phyloP scores from a whole-genome alignment of 2,797 vertebrate genomes.

The Spheniscus humboldti region DNA sequence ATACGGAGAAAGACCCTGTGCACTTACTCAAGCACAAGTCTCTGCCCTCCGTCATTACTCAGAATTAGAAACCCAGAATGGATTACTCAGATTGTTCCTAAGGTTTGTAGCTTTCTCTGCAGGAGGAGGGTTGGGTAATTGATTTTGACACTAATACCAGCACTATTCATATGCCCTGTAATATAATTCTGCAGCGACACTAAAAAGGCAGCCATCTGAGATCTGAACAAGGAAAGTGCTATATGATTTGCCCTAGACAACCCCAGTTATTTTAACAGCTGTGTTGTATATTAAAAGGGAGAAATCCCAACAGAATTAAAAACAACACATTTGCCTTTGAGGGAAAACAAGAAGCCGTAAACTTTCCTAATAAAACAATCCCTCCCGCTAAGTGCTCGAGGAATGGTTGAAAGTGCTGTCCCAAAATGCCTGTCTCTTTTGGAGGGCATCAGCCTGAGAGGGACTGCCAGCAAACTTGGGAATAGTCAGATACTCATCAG shows the following conservation, averaged over 20 bases:
- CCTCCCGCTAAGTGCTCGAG: neutral
- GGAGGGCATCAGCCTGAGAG: neutral
- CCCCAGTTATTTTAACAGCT: slow-evolving; percentile 73
- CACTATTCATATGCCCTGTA: slow-evolving; percentile 56
- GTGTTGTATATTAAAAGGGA: slow-evolving; percentile 60
- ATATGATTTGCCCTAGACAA: slow-evolving; percentile 62
- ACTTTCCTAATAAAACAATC: slow-evolving; percentile 45
- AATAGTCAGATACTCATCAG: neutral
- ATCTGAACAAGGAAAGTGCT: slow-evolving; percentile 65
- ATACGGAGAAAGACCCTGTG: slow-evolving; percentile 37
- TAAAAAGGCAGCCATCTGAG: slow-evolving; percentile 49
- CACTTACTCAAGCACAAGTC: slow-evolving; percentile 55
- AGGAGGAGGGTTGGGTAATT: slow-evolving; percentile 55
- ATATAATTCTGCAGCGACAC: slow-evolving; percentile 57
- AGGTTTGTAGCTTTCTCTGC: slow-evolving; percentile 54
- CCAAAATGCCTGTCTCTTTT: neutral
- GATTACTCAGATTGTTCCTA: slow-evolving; percentile 59
- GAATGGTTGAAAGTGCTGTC: slow-evolving; percentile 45
- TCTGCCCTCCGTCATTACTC: slow-evolving; percentile 65
- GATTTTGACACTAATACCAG: slow-evolving; percentile 67
- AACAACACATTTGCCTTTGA: slow-evolving; percentile 71
- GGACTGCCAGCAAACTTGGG: neutral
- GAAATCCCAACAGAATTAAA: slow-evolving; percentile 62
- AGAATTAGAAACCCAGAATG: slow-evolving; percentile 66
- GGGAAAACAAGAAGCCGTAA: slow-evolving; percentile 51